Base-by-base conservation (phyloP, 2,797 vertebrate species). In the Meriones psammophilus region DNA sequence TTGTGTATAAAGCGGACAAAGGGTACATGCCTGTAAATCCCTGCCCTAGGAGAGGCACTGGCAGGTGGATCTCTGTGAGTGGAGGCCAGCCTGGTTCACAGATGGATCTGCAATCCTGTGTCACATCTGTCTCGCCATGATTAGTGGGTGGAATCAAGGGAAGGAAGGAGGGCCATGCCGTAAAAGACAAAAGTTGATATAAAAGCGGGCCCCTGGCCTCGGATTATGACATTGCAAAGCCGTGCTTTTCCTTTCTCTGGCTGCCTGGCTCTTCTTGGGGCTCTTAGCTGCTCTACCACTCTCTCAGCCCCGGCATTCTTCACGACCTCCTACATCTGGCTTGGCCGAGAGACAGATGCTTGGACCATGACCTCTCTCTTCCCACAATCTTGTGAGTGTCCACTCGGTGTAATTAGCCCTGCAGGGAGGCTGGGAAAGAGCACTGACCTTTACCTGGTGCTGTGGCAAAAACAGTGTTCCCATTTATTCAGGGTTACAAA, bases 361-460 rank as follows among this genome's bases (percentile, higher is more conserved):
- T 73, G 77, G 81, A 3, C 39, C 33, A 24, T 56, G 84, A 46
- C 3, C 68, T 50, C 28, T 73, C 33, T 62, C 69, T 74, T 92
- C 66, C 18, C 60, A 39, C 42, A 33, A 58, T 86, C 80, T 69
- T 18, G 33, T 46, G 54, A 83, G 81, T 46, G 56, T 73, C 46
- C 5, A 22, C 24, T 90, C 8, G 28, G 88, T 80, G 50, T 39
- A 79, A 76, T 86, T 86, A 92, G 60, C 39, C 58, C 54, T 56
- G 73, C 79, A 28, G 1, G 26, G 36, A 66, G 36, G 26, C 64
- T 89, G 54, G 56, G 79, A 92, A 92, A 66, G 3, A 39, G 62
- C 4, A 60, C 28, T 77, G 94, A 89, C 86, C 76, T 77, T 94
- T 92, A 77, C n/a, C 36, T 64, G 36, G 39, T 42, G 76, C 74